Base-by-base conservation (phyloP, 2,113 vertebrate species). In the Salvelinus alpinus region DNA sequence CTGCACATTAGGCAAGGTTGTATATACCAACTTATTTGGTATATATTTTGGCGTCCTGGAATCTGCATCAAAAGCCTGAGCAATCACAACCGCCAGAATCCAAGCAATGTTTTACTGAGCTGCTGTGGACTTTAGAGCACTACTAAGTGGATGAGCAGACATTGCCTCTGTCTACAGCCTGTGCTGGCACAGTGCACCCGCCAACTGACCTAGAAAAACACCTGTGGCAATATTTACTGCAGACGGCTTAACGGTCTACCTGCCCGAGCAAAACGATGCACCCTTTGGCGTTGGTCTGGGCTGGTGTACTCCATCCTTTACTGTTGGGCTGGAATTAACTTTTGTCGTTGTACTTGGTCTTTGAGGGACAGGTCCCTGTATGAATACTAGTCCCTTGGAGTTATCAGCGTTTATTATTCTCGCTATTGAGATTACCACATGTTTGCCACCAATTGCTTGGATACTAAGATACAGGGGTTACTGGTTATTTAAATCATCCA, bases 201-300 rank as follows among this genome's bases (percentile, higher is more conserved):
- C 64, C 69, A 80, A 16, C 72, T 83, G 82, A 78, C 78, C 82
- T 75, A 78, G 75, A 80, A 80, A 74, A 14, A 20, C 47, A 66
- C 67, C 38, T 27, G 22, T 48, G 60, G 25, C 29, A 48, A 66
- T 73, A 31, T 22, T 60, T 24, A 18, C 47, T 73, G 38, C 66
- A 69, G 29, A 18, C n/a, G 38, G 69, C 73, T 80, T 68, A 60
- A 25, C 20, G 3, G 9, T 54, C 51, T 54, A 4, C 22, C 4
- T 47, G 29, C 48, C 29, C 13, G 14, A 20, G 25, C 71, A 14
- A 54, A 38, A 51, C 74, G 73, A 72, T 80, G 64, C 25, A 9
- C 16, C 4, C 60, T n/a, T 72, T 71, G 3, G 5, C 11, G 27
- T 16, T 14, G 20, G 16, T 54, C 16, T 54, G 14, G 16, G 16